Evolutionary conservation across 2,888 invertebrate species (phyloP).

Genomic region (Cantharis flavilabris): DNA sequence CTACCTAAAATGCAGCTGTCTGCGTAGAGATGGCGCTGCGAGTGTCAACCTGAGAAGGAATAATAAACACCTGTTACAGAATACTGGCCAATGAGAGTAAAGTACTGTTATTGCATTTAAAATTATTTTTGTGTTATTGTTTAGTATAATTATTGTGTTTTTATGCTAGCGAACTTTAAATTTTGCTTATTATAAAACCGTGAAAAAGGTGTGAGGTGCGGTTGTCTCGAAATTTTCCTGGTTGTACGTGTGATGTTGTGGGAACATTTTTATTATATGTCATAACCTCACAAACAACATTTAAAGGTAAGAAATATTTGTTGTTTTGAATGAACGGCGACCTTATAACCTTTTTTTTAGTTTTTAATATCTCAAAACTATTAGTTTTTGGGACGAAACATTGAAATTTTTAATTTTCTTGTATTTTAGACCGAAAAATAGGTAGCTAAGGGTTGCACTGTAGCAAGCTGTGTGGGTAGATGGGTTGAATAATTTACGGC

Average conservation of each 20-base stretch:
- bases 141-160: conserved; percentile 1
- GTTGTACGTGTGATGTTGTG: not conserved
- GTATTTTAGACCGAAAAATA: not conserved
- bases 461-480: not conserved
- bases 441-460: not conserved
- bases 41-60: not conserved
- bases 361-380: not conserved
- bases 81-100: conserved; percentile 19
- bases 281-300: conserved; percentile 12
- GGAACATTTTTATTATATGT: not conserved
- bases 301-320: conserved; percentile 12
- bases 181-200: not conserved
- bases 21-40: not conserved
- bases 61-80: conserved; percentile 8
- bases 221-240: not conserved
- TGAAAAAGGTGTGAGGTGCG: not conserved
- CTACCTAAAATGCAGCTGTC: not conserved
- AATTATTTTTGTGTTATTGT: conserved; percentile 13
- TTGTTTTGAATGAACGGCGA: not conserved
- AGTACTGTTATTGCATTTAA: conserved; percentile 23
- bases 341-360: not conserved
- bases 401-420: not conserved
- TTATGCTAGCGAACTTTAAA: not conserved
- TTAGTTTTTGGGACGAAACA: not conserved
- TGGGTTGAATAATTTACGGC: not conserved